Evolutionary conservation across 2,113 vertebrate genomes (phyloP), one percentile per base, ranked within the genome.

Genomic region (Lepus americanus): DNA sequence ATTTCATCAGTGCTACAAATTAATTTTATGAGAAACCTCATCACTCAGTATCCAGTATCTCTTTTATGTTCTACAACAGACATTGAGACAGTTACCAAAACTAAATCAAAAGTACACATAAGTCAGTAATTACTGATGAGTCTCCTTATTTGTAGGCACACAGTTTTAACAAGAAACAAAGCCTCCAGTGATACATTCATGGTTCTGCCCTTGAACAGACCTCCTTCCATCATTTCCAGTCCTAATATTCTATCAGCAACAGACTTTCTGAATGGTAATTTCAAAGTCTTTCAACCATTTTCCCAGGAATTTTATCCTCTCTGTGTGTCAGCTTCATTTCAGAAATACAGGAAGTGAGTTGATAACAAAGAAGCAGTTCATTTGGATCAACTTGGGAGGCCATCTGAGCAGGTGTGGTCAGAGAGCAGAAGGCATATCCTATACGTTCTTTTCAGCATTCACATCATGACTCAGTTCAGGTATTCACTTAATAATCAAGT

Each of bases 41-140:
- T 59, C 61, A 66, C 11, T 77, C n/a, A 8, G 44, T 49, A 19
- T 81, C 76, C 33, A 70, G 29, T 67, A 61, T 90, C 69, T 91
- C 14, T 90, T 86, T 73, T 72, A 67, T 17, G 11, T 61, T 87
- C 69, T 80, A 20, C 23, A 29, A 78, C 14, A 63, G 53, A 92
- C 51, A 36, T 36, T 44, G 44, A 44, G 44, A 79, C 51, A 77
- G 23, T 72, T 64, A 85, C 44, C 79, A 9, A 49, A 64, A 86
- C 51, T 82, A 74, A 83, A 96, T 64, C 31, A 64, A 76, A 87
- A 76, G 51, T 78, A 94, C 94, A 53, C 12, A 36, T 29, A 91
- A 79, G 29, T 76, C 31, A 77, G 74, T 39, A 25, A 89, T 86
- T 49, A 33, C n/a, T 61, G 12, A 10, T 8, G 4, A 25, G 16